Base-by-base conservation (phyloP, 1,140 invertebrate species). In the Zaprionus tsacasi region DNA sequence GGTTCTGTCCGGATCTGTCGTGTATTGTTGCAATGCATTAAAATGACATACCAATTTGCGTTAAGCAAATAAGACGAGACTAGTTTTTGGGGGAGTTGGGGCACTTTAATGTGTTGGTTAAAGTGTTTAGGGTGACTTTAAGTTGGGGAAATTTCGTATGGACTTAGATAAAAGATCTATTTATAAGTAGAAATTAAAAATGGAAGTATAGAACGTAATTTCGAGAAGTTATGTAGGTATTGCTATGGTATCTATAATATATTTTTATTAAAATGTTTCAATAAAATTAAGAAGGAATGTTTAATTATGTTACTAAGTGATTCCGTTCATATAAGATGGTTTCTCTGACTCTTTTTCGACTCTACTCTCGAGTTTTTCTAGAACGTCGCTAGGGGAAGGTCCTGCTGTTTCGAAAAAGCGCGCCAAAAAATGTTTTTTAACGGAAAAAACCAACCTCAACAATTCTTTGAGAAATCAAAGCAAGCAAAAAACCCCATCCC, bases 41-140 rank as follows among this genome's bases (percentile, higher is more conserved):
- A 81, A 88, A 85, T 88, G 85, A 88, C 85, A 88, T 81, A 73
- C 85, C 85, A 88, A 88, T 88, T 88, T 88, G 75, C 85, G 85
- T 85, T 88, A 85, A 81, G 85, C 85, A 88, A 88, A 88, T 88
- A 88, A 85, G 78, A 85, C 70, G 75, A 81, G 85, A 81, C 85
- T 85, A 85, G 76, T 79, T 64, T 60, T 21, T 1, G 21, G 21
- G 21, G 27, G 27, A 27, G 25, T 15, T 48, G 55, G 13, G 30
- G 48, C 4, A 8, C 52, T 48, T 64, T 56, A 43, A 59, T 58
- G 50, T 35, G 3, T 0, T 54, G 11, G 21, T 5, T 54, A 3
- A 15, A 7, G 40, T 45, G n/a, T 48, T 38, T 8, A 48, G 48
- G 56, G 48, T 40, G 15, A n/a, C 35, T 68, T 66, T 35, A 66